phyloP scores from a whole-genome alignment of 2,113 vertebrate genomes.

The Crypturellus undulatus region DNA sequence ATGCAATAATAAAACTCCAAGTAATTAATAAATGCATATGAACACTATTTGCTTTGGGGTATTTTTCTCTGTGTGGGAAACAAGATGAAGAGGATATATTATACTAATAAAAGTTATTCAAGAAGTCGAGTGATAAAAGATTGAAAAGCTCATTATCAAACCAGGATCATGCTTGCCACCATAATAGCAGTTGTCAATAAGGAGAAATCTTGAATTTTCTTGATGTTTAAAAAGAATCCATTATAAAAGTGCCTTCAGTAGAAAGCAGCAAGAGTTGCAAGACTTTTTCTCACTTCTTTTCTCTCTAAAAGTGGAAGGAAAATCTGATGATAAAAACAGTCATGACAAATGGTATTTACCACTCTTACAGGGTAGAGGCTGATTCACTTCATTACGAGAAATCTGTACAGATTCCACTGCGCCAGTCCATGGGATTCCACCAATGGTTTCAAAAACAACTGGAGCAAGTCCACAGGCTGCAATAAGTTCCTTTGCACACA shows the following conservation, averaged over 20 bases:
- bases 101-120: background rate
- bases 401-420: accelerated
- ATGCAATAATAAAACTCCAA: background rate
- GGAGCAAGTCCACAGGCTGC: background rate
- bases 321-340: background rate
- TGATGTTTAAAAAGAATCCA: background rate
- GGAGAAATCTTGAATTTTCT: background rate
- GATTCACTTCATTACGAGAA: background rate
- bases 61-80: background rate
- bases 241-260: background rate
- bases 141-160: background rate
- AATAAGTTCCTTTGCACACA: background rate
- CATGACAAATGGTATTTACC: background rate
- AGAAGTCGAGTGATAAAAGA: background rate
- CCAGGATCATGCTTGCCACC: background rate
- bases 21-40: background rate
- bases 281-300: background rate
- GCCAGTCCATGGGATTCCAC: background rate
- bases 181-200: background rate
- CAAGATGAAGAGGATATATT: background rate
- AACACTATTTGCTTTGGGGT: background rate
- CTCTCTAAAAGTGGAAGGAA: background rate
- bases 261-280: background rate
- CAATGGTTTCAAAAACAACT: background rate
- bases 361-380: background rate